These are phyloP conservation scores for Glaucomys volans DNA, from an alignment of 2,113 vertebrate genomes.

Conservation along the genomic window DNA sequence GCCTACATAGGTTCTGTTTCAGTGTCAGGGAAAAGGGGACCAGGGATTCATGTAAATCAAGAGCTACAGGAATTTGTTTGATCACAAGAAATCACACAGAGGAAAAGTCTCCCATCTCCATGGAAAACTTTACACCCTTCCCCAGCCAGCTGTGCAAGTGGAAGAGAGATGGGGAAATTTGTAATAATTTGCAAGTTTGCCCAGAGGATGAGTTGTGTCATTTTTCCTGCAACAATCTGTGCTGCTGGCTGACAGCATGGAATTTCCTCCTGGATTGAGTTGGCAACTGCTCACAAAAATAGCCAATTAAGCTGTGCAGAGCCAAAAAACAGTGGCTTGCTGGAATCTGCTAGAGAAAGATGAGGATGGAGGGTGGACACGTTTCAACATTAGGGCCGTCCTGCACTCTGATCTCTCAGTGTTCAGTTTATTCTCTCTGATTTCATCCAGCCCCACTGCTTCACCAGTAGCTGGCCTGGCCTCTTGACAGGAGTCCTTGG, in stretches of 20 bases:
- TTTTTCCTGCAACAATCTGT: constrained; percentile 73
- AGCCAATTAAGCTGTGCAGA: constrained; percentile 36
- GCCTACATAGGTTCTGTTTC: neutral
- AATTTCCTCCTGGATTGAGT: constrained; percentile 69
- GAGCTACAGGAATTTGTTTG: neutral
- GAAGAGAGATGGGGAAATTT: constrained; percentile 40
- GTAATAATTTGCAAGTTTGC: constrained; percentile 72
- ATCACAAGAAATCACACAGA: neutral
- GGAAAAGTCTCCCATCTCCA: constrained; percentile 31
- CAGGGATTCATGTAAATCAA: neutral
- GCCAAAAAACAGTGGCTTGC: constrained; percentile 37
- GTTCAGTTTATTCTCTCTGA: neutral
- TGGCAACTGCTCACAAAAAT: constrained; percentile 59
- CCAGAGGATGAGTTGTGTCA: constrained; percentile 73
- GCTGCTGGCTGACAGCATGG: constrained; percentile 74
- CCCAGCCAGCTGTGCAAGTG: constrained; percentile 64
- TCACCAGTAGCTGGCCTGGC: neutral
- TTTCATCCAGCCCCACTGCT: neutral
- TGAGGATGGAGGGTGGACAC: rapidly evolving
- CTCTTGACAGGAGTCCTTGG: neutral
- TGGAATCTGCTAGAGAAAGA: neutral
- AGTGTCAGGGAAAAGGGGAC: neutral
- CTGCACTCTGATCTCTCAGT: neutral
- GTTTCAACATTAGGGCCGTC: rapidly evolving
- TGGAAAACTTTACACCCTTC: constrained; percentile 66